Percentiles rank a stretch among this genome's conserved stretches.
Evolutionary conservation across 1,140 invertebrate species (phyloP).

Genomic region (Branchinecta lynchi): DNA sequence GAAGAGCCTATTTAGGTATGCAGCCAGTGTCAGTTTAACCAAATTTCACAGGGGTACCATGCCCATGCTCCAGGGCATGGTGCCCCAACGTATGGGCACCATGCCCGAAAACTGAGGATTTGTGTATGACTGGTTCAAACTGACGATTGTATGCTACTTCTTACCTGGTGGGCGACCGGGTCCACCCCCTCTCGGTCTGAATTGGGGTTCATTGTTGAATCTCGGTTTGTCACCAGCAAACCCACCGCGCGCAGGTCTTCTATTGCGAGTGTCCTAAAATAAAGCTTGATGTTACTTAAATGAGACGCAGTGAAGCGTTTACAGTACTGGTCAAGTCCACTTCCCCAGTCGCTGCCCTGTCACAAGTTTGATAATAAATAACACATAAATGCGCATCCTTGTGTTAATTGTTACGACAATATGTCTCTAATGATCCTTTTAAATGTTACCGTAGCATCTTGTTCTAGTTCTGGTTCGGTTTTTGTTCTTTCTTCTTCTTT

Average conservation of each 20-base stretch:
- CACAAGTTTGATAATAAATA: background rate
- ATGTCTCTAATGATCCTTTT: background rate
- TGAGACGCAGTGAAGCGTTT: too few relatives aligned
- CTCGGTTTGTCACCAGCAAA: background rate
- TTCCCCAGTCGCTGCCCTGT: background rate
- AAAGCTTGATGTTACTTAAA: background rate
- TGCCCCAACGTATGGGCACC: too few relatives aligned
- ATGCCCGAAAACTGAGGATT: background rate
- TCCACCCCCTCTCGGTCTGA: background rate
- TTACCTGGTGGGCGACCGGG: background rate
- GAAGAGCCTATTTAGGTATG: too few relatives aligned
- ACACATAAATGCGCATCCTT: background rate
- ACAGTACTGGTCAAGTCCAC: background rate
- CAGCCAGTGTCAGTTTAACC: too few relatives aligned
- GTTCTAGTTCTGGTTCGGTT: background rate
- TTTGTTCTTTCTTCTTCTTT: too few relatives aligned
- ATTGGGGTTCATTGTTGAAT: background rate
- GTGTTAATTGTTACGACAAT: background rate
- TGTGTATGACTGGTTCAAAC: background rate
- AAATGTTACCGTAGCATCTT: background rate
- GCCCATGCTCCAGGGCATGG: too few relatives aligned
- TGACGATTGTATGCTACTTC: background rate
- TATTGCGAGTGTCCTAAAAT: background rate
- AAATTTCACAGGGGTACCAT: too few relatives aligned
- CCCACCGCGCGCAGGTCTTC: background rate